A percentile compares a stretch with the other conserved stretches of the same genome.
These are phyloP conservation scores for Drosophila malerkotliana DNA, from an alignment of 1,140 invertebrate genomes.

Conservation along the genomic window DNA sequence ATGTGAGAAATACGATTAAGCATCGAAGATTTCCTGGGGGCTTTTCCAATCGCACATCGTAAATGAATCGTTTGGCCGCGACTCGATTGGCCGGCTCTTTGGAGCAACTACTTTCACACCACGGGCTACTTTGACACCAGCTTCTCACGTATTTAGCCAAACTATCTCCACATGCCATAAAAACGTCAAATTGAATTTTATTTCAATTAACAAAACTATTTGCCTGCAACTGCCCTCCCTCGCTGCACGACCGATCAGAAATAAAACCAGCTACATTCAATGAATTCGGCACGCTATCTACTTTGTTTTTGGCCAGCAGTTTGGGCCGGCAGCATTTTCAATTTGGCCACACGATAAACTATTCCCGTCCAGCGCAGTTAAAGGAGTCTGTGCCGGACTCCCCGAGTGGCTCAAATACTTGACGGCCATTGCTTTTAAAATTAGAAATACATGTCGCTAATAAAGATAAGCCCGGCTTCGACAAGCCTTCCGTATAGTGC, in stretches of 20 bases:
- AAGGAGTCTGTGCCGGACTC: neutral
- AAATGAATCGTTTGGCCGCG: conserved; percentile 25
- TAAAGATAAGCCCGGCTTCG: conserved; percentile 53
- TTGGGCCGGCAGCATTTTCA: conserved; percentile 39
- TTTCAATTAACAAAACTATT: conserved; percentile 79
- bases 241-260: conserved; percentile 21
- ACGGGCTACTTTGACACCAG: conserved; percentile 29
- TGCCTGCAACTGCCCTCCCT: conserved; percentile 25
- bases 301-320: neutral
- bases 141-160: conserved; percentile 71
- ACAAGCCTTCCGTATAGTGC: conserved; percentile 5
- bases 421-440: conserved; percentile 55
- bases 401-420: conserved; percentile 42
- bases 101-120: conserved; percentile 64
- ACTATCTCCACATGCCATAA: conserved; percentile 74
- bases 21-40: conserved; percentile 10
- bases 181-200: conserved; percentile 80
- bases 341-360: conserved; percentile 23
- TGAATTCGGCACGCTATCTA: conserved; percentile 67
- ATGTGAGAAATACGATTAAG: conserved; percentile 22
- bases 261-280: conserved; percentile 40
- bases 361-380: conserved; percentile 6
- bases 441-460: conserved; percentile 65
- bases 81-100: conserved; percentile 57
- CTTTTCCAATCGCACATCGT: conserved; percentile 39